A percentile compares a stretch with the other conserved stretches of the same genome.
These are phyloP conservation scores for Platalea minor DNA, from an alignment of 2,797 vertebrate genomes.

Conservation along the genomic window DNA sequence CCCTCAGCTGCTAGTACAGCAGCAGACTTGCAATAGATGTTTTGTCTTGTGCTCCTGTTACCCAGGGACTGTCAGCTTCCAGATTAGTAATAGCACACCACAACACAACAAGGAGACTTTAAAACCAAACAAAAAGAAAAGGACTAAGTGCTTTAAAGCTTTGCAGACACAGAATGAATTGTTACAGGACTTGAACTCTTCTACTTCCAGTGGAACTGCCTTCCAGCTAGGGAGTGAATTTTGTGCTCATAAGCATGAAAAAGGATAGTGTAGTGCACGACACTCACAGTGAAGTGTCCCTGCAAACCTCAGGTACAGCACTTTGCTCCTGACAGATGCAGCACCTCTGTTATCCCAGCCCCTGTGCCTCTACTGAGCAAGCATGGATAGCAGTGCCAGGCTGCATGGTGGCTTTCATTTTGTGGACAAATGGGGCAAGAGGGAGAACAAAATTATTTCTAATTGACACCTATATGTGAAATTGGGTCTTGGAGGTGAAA, in stretches of 20 bases:
- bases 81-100: background rate
- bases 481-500: constrained; percentile 6
- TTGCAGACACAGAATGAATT: background rate
- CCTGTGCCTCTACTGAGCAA: background rate
- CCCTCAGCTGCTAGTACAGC: background rate
- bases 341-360: background rate
- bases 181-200: background rate
- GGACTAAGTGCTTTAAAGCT: background rate
- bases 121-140: background rate
- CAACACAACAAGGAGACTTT: background rate
- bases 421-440: background rate
- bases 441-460: background rate
- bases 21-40: background rate
- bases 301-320: background rate
- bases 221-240: background rate
- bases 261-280: background rate
- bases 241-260: background rate
- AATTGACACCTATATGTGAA: background rate
- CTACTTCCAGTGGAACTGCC: background rate
- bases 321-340: background rate
- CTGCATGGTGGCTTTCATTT: background rate
- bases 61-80: background rate
- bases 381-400: background rate
- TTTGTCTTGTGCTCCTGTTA: background rate
- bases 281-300: background rate